phyloP scores from a whole-genome alignment of 2,797 vertebrate species.

The Sebastes ruberrimus region DNA sequence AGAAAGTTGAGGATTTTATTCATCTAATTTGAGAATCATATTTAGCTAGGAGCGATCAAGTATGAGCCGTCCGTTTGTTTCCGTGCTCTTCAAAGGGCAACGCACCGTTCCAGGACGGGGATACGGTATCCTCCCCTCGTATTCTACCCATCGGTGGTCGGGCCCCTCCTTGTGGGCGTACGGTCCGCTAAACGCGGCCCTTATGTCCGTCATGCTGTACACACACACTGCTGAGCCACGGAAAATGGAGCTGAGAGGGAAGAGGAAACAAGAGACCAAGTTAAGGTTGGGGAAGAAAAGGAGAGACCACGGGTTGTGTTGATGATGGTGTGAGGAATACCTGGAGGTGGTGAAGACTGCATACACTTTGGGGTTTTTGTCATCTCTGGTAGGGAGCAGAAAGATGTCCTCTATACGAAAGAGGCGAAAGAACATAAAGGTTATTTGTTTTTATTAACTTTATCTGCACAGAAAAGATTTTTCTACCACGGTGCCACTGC shows the following conservation, averaged over 20 bases:
- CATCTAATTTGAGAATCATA: not conserved
- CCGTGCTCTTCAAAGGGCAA: constrained; percentile 8
- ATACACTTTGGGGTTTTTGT: constrained; percentile 92
- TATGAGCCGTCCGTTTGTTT: not conserved
- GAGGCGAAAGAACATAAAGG: not conserved
- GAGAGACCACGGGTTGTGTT: not conserved
- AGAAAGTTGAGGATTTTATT: not conserved
- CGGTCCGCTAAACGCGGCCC: constrained; percentile 94
- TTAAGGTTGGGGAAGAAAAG: not conserved
- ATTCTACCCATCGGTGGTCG: constrained; percentile 96
- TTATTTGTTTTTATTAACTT: not conserved
- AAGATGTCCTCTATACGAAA: constrained; percentile 91
- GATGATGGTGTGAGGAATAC: constrained; percentile 68
- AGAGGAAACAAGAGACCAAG: not conserved
- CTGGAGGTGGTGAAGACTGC: constrained; percentile 98
- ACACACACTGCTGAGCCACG: constrained; percentile 97
- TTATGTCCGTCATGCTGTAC: constrained; percentile 96
- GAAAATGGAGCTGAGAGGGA: constrained; percentile 90
- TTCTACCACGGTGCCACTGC: not conserved
- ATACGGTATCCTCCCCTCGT: constrained; percentile 94
- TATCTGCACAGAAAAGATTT: not conserved
- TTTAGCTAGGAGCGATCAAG: not conserved
- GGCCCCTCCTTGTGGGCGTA: constrained; percentile 97
- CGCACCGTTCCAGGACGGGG: constrained; percentile 95
- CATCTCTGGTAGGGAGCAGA: constrained; percentile 93